Conservation (phyloP, 2,888 invertebrate species). For the Cotesia congregata region DNA sequence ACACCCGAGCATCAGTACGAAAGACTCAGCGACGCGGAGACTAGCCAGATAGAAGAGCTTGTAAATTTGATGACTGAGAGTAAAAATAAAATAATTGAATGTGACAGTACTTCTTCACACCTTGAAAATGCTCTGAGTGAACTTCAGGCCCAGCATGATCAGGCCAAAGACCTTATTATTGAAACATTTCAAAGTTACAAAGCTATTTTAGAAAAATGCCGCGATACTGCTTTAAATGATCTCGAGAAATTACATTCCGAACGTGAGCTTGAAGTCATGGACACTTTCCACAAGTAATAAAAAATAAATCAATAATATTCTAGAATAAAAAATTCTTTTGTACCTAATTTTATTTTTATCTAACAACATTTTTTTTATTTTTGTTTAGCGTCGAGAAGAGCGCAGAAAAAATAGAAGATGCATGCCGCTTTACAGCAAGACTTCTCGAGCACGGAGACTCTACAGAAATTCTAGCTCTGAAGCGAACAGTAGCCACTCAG, state of each 20-base stretch:
- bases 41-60: constrained; percentile 83
- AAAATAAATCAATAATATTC: neutral
- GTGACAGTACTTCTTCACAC: constrained; percentile 82
- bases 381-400: constrained; percentile 81
- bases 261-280: constrained; percentile 91
- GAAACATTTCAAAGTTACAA: constrained; percentile 86
- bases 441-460: constrained; percentile 88
- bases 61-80: constrained; percentile 82
- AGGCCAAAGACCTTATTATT: constrained; percentile 85
- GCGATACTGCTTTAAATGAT: constrained; percentile 82
- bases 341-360: constrained; percentile 24
- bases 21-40: constrained; percentile 84
- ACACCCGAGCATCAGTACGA: constrained; percentile 87
- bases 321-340: neutral
- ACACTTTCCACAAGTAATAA: constrained; percentile 78
- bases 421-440: constrained; percentile 86
- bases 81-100: constrained; percentile 81
- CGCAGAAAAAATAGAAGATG: constrained; percentile 87
- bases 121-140: constrained; percentile 87
- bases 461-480: constrained; percentile 86
- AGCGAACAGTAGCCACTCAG: constrained; percentile 83
- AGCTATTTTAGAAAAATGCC: constrained; percentile 84
- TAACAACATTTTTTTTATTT: neutral
- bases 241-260: constrained; percentile 85
- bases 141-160: constrained; percentile 88